phyloP scores from a whole-genome alignment of 2,888 invertebrate species.

The Tridacna gigas region DNA sequence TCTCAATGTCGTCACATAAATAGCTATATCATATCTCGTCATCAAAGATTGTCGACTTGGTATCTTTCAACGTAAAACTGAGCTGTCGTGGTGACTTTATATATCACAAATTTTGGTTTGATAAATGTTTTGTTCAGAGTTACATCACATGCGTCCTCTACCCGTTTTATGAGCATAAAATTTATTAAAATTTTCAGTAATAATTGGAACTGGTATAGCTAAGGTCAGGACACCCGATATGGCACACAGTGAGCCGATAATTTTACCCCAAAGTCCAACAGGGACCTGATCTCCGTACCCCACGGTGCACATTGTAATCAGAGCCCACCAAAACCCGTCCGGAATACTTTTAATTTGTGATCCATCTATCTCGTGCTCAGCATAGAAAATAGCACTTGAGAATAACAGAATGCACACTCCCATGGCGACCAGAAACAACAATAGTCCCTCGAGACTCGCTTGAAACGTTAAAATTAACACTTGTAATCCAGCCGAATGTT shows the following conservation, averaged over 20 bases:
- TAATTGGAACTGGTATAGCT: conserved; percentile 84
- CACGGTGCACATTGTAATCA: conserved; percentile 85
- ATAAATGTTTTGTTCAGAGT: not conserved
- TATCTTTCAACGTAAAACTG: too few species aligned
- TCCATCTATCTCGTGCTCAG: conserved; percentile 84
- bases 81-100: too few species aligned
- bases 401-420: conserved; percentile 85
- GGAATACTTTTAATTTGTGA: conserved; percentile 84
- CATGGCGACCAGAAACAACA: conserved; percentile 86
- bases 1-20: too few species aligned
- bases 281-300: conserved; percentile 85
- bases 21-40: too few species aligned
- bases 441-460: conserved; percentile 86
- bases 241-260: conserved; percentile 84
- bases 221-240: conserved; percentile 83
- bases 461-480: conserved; percentile 86
- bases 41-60: too few species aligned
- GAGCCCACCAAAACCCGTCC: conserved; percentile 85
- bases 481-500: conserved; percentile 86
- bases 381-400: conserved; percentile 86
- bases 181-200: conserved; percentile 84
- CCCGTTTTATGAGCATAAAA: conserved; percentile 84
- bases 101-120: not conserved
- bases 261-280: conserved; percentile 82
- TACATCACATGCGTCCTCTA: conserved; percentile 70